Conservation (phyloP, 1,140 invertebrate species). For the Psilanteris sp. region DNA sequence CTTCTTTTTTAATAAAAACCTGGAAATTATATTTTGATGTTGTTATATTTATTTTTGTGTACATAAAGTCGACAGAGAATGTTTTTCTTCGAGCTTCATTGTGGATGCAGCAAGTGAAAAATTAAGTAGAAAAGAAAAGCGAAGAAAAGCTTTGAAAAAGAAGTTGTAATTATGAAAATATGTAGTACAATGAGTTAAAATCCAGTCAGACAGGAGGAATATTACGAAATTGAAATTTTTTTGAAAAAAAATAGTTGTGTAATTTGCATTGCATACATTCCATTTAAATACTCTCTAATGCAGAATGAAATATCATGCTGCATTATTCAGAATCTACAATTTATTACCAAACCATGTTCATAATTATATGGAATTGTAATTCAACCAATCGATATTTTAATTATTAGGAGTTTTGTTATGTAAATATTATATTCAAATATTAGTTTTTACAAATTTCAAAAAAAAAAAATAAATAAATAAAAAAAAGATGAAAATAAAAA, state of each 20-base stretch:
- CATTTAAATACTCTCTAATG: conserved; percentile 31
- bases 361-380: too few species aligned
- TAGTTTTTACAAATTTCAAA: too few species aligned
- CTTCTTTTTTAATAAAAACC: background rate
- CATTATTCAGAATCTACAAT: too few species aligned
- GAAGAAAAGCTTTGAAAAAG: conserved; percentile 42
- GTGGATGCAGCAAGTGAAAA: too few species aligned
- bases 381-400: too few species aligned
- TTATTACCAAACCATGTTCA: too few species aligned
- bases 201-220: conserved; percentile 5
- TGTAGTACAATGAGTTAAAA: conserved; percentile 21
- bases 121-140: background rate
- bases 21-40: conserved; percentile 4
- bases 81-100: conserved; percentile 1
- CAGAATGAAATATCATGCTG: too few species aligned
- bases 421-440: too few species aligned
- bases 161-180: conserved; percentile 49
- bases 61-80: conserved; percentile 11
- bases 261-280: conserved; percentile 33
- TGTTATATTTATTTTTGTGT: conserved; percentile 37
- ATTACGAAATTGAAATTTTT: conserved; percentile 16
- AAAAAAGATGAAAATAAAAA: too few species aligned
- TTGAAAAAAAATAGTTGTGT: conserved; percentile 1
- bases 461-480: too few species aligned
- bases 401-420: too few species aligned